Evolutionary conservation across 1,140 invertebrate species (phyloP), one percentile per base, ranked within the genome.

Genomic region (Elymnias hypermnestra): DNA sequence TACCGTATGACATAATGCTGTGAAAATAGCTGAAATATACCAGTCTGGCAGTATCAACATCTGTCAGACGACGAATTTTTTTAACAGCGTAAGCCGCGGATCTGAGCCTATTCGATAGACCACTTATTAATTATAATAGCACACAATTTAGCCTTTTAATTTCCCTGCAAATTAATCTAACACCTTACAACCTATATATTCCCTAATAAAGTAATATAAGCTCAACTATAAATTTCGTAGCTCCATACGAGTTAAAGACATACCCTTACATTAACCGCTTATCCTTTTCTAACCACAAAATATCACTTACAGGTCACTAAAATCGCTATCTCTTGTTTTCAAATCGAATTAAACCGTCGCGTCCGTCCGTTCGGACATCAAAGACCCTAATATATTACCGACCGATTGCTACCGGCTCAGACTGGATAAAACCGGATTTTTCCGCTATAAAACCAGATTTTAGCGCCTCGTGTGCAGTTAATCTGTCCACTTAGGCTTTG

Each of bases 361-460:
- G 8, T 33, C 31, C 12, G n/a, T 2, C 5, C 14, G 5, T 33
- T 33, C 31, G 15, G 13, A 18, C 31, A 15, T 33, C 31, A 10
- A 2, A 7, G 31, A 28, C 38, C 37, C 43, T 51, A 51, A 59
- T 59, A 59, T 54, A 59, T 59, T 47, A 59, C 42, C 44, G 21
- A 50, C 49, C 48, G 48, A 53, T 61, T 39, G 49, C 38, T 38
- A 41, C 53, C 55, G 55, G 54, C 48, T 57, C 48, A 48, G 40
- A 46, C 41, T 29, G 58, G 58, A 48, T 54, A 41, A 46, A 54
- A 57, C 50, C 33, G 51, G 58, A 62, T 62, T 62, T 62, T 62
- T 62, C 47, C 51, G 52, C 46, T 62, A 51, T 57, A 54, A 60
- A 62, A 62, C 50, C 58, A 45, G 58, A 62, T 61, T 61, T 61